A percentile compares a stretch with the other conserved stretches of the same genome.
Conservation (phyloP, 2,113 vertebrate species). For the Cardinalis cardinalis region DNA sequence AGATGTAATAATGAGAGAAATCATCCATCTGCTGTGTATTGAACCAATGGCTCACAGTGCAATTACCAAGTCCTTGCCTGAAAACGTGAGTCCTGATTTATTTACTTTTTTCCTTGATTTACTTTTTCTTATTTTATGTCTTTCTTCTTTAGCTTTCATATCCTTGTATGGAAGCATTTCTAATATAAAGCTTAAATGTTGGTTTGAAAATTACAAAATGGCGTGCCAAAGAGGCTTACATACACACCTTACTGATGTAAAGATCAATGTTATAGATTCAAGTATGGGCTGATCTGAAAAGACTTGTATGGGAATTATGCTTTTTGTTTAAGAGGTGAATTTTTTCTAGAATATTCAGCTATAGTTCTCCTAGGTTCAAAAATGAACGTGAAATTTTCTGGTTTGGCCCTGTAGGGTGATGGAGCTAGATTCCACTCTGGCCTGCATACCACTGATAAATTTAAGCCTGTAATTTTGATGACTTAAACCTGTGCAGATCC, state of each 20-base stretch:
- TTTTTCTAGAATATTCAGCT: not conserved
- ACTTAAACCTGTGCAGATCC: not conserved
- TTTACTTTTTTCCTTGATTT: not conserved
- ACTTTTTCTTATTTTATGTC: not conserved
- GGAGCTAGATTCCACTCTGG: not conserved
- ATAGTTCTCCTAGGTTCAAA: not conserved
- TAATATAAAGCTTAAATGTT: not conserved
- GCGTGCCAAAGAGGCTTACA: not conserved
- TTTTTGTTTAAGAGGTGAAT: not conserved
- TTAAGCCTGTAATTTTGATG: not conserved
- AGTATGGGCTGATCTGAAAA: not conserved
- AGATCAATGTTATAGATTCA: not conserved
- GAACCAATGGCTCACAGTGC: slow-evolving; percentile 97
- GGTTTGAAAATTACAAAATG: not conserved
- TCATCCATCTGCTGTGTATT: slow-evolving; percentile 93
- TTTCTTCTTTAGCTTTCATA: not conserved
- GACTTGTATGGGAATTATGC: not conserved
- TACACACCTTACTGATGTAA: not conserved
- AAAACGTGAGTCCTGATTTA: slow-evolving; percentile 81
- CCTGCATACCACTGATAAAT: not conserved
- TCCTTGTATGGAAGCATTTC: not conserved
- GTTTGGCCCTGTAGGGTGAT: not conserved
- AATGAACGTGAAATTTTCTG: not conserved
- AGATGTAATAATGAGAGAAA: slow-evolving; percentile 92
- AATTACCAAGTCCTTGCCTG: slow-evolving; percentile 89